Percentiles rank a stretch among this genome's conserved stretches.
These are phyloP conservation scores for Callaeas wilsoni DNA, from an alignment of 2,113 vertebrate species.

Conservation along the genomic window DNA sequence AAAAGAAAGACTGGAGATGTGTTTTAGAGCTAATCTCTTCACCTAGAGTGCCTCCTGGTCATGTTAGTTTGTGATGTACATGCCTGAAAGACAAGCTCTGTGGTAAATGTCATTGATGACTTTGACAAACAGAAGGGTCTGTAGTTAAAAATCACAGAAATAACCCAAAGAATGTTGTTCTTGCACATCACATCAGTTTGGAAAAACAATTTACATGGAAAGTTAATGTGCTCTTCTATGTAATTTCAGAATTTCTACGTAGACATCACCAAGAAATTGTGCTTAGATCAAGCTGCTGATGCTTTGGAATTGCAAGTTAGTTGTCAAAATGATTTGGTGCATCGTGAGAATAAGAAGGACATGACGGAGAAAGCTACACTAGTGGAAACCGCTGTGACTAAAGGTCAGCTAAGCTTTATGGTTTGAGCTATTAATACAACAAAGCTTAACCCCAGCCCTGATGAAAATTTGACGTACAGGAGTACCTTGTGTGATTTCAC, in stretches of 20 bases:
- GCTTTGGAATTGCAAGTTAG: background rate
- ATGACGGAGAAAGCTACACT: background rate
- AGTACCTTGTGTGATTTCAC: background rate
- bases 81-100: background rate
- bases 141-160: background rate
- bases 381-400: background rate
- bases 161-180: background rate
- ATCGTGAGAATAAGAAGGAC: background rate
- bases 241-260: slow-evolving; percentile 66
- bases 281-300: background rate
- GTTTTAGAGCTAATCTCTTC: background rate
- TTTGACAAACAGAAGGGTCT: slow-evolving; percentile 11
- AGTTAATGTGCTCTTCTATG: slow-evolving; percentile 6
- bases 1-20: background rate
- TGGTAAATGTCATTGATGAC: background rate
- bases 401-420: slow-evolving; percentile 24
- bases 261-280: slow-evolving; percentile 29
- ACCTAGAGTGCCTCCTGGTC: background rate
- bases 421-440: background rate
- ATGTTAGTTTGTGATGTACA: background rate
- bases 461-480: background rate
- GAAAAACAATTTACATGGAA: slow-evolving; percentile 7
- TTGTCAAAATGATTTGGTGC: slow-evolving; percentile 41
- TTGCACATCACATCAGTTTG: background rate
- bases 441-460: background rate